Evolutionary conservation across 2,888 invertebrate genomes (phyloP), one percentile per base, ranked within the genome.

Genomic region (Heliconius ismenius): DNA sequence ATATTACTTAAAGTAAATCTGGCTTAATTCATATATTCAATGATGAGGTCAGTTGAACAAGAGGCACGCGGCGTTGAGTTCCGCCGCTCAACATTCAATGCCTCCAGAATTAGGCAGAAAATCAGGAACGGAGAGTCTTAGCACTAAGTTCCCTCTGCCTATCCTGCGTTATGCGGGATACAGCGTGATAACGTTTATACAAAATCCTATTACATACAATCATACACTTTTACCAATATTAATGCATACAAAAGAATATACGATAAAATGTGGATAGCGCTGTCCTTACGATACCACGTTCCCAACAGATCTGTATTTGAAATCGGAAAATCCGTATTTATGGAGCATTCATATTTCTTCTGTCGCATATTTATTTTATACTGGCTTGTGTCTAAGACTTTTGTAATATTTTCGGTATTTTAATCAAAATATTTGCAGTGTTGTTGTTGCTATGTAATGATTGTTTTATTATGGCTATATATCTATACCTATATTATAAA

Each of bases 181-280:
- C 18, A 18, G 49, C 18, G 18, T 49, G 24, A 26, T 24, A 0
- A 65, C 15, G 7, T 65, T 39, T 43, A 67, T 39, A 39, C 39
- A 67, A 67, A 49, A 24, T 36, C 3, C 0, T 9, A 36, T 13
- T 24, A 70, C 32, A 13, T 10, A 70, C 70, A 70, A 32, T n/a
- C 70, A 58, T 58, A 70, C 58, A 70, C 58, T 58, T 32, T 7
- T 13, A 58, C 36, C n/a, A 32, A 43, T 36, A 24, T 32, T 15
- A 70, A 58, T n/a, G 58, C 58, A 15, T 70, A 58, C n/a, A 69
- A 69, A 49, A 58, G 32, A 58, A 58, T 36, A 70, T 58, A 4
- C 70, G 43, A 65, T 75, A 65, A 70, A 70, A 72, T 79, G 74
- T 63, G 49, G 73, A 76, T 73, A 79, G 70, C 69, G 43, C 81